Percentiles rank a stretch among this genome's conserved stretches.
Conservation (phyloP, 2,888 invertebrate species). For the Dascillus cervinus region DNA sequence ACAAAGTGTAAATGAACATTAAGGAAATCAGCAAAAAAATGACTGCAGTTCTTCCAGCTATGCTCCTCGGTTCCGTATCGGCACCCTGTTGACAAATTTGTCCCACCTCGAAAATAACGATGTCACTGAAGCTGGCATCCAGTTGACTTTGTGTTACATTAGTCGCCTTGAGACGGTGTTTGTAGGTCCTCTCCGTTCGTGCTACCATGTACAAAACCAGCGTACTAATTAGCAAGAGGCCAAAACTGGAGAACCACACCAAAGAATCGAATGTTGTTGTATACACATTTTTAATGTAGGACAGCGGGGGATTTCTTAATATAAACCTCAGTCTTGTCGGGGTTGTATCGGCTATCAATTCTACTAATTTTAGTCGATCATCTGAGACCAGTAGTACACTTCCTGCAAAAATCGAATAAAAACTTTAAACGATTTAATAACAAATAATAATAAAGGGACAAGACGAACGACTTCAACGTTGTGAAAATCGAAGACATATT, state of each 20-base stretch:
- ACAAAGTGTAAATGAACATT: constrained; percentile 57
- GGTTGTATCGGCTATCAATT: constrained; percentile 51
- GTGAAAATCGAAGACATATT: too few relatives aligned
- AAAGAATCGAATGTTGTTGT: constrained; percentile 53
- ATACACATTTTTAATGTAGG: constrained; percentile 59
- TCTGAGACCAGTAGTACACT: constrained; percentile 38
- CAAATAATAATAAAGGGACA: too few relatives aligned
- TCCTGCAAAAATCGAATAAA: constrained; percentile 26
- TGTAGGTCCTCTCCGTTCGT: constrained; percentile 2
- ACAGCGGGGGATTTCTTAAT: constrained; percentile 58
- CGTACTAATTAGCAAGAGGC: constrained; percentile 21
- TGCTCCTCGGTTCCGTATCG: constrained; percentile 39
- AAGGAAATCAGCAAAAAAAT: constrained; percentile 35
- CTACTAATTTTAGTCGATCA: constrained; percentile 38
- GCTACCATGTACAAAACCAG: constrained; percentile 26
- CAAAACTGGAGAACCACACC: constrained; percentile 54
- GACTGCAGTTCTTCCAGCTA: constrained; percentile 41
- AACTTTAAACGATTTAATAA: too few relatives aligned
- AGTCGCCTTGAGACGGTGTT: constrained; percentile 4
- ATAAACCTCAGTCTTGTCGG: constrained; percentile 51
- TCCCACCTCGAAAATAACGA: constrained; percentile 40
- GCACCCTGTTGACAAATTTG: constrained; percentile 46
- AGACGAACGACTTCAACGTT: too few relatives aligned
- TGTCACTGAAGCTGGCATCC: constrained; percentile 26
- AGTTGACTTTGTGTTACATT: constrained; percentile 8